Evolutionary conservation across 1,140 invertebrate genomes (phyloP).

Genomic region (Bombus pascuorum): DNA sequence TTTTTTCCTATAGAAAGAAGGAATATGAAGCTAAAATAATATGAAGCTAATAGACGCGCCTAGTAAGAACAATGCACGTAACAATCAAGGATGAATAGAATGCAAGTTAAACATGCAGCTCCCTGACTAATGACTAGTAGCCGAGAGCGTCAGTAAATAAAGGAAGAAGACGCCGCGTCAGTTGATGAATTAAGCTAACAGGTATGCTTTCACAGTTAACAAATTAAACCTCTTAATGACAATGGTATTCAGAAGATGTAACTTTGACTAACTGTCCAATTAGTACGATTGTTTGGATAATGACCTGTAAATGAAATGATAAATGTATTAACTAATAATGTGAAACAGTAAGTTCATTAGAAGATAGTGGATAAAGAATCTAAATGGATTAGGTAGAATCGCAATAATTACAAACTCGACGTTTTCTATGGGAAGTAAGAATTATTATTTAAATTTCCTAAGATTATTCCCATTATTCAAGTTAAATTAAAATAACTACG

Average conservation of each 20-base stretch:
- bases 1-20: too few relatives aligned
- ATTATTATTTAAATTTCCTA: too few relatives aligned
- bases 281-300: slow-evolving; percentile 2
- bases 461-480: too few relatives aligned
- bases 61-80: not conserved
- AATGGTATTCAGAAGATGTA: not conserved
- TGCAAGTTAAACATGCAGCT: not conserved
- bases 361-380: not conserved
- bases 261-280: not conserved
- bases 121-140: slow-evolving; percentile 18
- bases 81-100: slow-evolving; percentile 18
- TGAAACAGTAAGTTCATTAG: not conserved
- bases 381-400: not conserved
- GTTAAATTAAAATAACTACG: too few relatives aligned
- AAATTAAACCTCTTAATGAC: slow-evolving; percentile 8
- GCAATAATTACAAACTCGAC: not conserved
- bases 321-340: not conserved
- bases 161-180: not conserved
- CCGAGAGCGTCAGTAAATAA: slow-evolving; percentile 9
- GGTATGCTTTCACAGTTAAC: slow-evolving; percentile 6
- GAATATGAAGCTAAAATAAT: too few relatives aligned
- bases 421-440: too few relatives aligned
- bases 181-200: slow-evolving; percentile 24
- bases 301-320: not conserved
- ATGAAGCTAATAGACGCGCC: not conserved